Evolutionary conservation across 2,888 invertebrate species (phyloP).

Genomic region (Parthenolecanium corni): DNA sequence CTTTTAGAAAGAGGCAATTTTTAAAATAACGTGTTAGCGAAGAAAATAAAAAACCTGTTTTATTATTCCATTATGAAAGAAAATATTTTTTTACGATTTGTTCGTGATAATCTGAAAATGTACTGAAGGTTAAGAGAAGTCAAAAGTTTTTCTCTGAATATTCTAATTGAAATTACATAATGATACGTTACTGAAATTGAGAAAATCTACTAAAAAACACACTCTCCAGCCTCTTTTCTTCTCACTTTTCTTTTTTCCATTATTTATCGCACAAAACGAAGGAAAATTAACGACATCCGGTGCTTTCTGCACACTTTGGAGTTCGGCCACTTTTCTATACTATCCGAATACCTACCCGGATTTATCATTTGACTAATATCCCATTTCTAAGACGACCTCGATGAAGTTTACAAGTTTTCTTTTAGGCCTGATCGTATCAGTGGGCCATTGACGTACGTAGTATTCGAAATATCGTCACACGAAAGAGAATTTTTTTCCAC

Average conservation of each 20-base stretch:
- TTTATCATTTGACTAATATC: neutral
- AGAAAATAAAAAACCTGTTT: no score
- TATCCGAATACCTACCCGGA: conserved; percentile 9
- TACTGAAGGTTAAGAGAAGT: neutral
- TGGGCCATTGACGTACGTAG: conserved; percentile 13
- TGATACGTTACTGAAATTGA: no score
- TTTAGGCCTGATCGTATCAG: neutral
- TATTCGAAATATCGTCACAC: neutral
- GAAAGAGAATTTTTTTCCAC: no score
- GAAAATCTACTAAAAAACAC: neutral
- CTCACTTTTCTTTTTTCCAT: neutral
- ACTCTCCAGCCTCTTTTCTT: neutral
- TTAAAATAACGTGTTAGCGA: neutral
- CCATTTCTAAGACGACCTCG: conserved; percentile 13
- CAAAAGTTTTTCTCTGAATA: neutral
- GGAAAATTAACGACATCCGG: conserved; percentile 22
- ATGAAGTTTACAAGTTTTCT: conserved; percentile 3
- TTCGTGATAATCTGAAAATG: neutral
- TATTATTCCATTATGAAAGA: neutral
- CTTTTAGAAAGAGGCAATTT: neutral
- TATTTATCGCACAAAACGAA: neutral
- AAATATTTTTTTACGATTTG: neutral
- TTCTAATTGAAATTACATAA: conserved; percentile 6
- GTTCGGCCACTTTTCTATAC: conserved; percentile 8
- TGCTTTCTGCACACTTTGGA: conserved; percentile 12